Evolutionary conservation across 2,888 invertebrate genomes (phyloP).

Genomic region (Calameuta filiformis): DNA sequence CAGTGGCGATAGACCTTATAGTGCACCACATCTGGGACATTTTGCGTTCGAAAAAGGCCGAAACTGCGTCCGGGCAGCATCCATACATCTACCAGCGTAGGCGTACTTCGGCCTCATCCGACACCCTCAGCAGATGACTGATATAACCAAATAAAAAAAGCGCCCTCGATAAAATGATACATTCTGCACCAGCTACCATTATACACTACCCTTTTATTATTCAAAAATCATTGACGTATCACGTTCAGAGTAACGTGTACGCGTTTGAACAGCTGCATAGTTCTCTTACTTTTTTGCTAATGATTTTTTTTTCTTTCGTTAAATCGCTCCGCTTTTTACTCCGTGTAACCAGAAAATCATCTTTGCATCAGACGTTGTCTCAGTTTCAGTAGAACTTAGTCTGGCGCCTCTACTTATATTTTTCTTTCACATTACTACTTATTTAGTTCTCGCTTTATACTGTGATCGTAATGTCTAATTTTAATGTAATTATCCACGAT

Average conservation of each 20-base stretch:
- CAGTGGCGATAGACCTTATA: slow-evolving; percentile 99
- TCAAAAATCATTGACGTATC: neutral
- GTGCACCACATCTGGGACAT: slow-evolving; percentile 99
- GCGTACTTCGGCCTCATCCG: slow-evolving; percentile 62
- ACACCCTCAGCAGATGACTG: slow-evolving; percentile 64
- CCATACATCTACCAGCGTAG: slow-evolving; percentile 63
- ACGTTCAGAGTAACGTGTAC: neutral
- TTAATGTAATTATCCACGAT: neutral
- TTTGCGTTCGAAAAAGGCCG: slow-evolving; percentile 74
- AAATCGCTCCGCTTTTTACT: neutral
- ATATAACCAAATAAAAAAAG: slow-evolving; percentile 38
- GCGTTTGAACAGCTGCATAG: neutral
- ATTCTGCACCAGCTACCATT: neutral
- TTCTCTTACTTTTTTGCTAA: neutral
- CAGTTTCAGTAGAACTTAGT: neutral
- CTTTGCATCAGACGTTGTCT: neutral
- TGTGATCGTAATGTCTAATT: neutral
- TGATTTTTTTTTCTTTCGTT: neutral
- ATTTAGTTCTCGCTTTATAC: neutral
- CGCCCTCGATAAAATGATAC: neutral
- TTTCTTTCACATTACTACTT: neutral
- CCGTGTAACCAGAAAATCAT: neutral
- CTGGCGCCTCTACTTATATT: neutral
- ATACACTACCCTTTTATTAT: neutral
- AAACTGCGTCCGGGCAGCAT: slow-evolving; percentile 67